Evolutionary conservation across 1,140 invertebrate species (phyloP).

Genomic region (Charaxes varanes): DNA sequence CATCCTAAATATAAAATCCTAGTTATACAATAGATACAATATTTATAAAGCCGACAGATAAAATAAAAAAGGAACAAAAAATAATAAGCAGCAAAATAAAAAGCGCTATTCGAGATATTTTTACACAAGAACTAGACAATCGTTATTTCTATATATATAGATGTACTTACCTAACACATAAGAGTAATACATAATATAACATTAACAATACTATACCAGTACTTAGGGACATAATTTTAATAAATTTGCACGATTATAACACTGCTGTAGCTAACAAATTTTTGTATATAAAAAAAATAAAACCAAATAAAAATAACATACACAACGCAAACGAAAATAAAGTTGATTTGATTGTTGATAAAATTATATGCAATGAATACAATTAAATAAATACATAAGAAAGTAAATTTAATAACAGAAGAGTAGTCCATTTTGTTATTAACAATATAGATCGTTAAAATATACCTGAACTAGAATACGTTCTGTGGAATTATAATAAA

Average conservation of each 20-base stretch:
- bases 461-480: no score
- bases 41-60: background rate
- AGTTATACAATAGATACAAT: slow-evolving; percentile 4
- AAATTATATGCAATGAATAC: background rate
- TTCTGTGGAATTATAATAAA: no score
- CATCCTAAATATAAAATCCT: no score
- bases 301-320: slow-evolving; percentile 4
- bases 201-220: background rate
- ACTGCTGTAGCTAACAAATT: background rate
- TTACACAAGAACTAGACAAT: slow-evolving; percentile 20
- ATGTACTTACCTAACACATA: slow-evolving; percentile 35
- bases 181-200: slow-evolving; percentile 3
- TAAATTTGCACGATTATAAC: slow-evolving; percentile 4
- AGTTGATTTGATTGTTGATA: background rate
- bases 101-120: slow-evolving; percentile 36
- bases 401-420: no score
- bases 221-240: background rate
- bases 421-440: no score
- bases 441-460: no score
- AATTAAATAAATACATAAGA: background rate
- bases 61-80: slow-evolving; percentile 24
- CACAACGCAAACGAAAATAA: slow-evolving; percentile 4
- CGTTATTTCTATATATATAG: slow-evolving; percentile 10
- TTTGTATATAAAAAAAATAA: slow-evolving; percentile 2
- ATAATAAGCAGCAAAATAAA: slow-evolving; percentile 56